Conservation (phyloP, 1,140 invertebrate genomes). For the Dinothrombium tinctorium region DNA sequence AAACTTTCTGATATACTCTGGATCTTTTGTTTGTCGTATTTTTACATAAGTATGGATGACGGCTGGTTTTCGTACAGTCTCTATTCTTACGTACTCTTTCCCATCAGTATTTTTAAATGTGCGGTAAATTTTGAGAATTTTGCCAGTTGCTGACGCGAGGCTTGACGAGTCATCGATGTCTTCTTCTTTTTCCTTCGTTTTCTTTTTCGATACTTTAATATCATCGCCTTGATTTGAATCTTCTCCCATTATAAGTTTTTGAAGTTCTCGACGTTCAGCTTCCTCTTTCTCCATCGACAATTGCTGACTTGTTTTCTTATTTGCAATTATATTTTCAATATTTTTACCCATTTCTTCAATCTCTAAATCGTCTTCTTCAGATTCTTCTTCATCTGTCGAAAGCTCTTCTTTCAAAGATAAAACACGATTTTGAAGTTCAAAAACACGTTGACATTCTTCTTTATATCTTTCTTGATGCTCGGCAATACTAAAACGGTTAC, state of each 20-base stretch:
- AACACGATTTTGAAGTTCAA: constrained; percentile 89
- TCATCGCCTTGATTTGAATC: constrained; percentile 18
- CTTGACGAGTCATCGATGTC: constrained; percentile 14
- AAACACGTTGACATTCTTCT: constrained; percentile 94
- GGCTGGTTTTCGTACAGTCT: constrained; percentile 68
- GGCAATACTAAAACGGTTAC: constrained; percentile 90
- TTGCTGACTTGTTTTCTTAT: constrained; percentile 74
- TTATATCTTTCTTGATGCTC: constrained; percentile 97
- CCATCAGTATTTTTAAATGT: constrained; percentile 73
- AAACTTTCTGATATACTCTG: constrained; percentile 72
- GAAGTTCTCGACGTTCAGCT: constrained; percentile 71
- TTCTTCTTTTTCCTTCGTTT: constrained; percentile 28
- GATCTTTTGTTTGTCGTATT: constrained; percentile 83
- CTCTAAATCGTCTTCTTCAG: constrained; percentile 65
- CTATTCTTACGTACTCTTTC: constrained; percentile 75
- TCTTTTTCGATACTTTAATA: constrained; percentile 21
- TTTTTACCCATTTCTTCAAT: constrained; percentile 95
- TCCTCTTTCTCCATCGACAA: constrained; percentile 79
- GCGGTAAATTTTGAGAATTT: constrained; percentile 79
- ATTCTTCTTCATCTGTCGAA: constrained; percentile 61
- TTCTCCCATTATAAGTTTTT: constrained; percentile 69
- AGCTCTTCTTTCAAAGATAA: constrained; percentile 72
- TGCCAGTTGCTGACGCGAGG: constrained; percentile 19
- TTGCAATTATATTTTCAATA: constrained; percentile 90
- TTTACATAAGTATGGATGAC: constrained; percentile 92